These are phyloP conservation scores for Sisor rabdophorus DNA, from an alignment of 2,113 vertebrate species.

Conservation along the genomic window DNA sequence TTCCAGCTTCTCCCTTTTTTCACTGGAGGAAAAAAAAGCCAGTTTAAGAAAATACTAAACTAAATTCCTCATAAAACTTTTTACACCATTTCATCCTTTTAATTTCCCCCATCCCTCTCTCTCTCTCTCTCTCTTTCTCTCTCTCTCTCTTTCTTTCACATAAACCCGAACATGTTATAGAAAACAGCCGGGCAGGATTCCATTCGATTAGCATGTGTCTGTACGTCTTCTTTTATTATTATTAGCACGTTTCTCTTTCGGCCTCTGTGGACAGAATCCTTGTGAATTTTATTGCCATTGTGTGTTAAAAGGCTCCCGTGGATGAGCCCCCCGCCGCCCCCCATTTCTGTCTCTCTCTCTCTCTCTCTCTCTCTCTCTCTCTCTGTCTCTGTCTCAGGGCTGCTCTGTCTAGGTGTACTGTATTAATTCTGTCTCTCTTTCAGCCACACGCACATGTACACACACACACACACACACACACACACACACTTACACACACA, in stretches of 20 bases:
- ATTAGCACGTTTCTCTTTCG: slow-evolving; percentile 73
- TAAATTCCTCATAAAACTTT: slow-evolving; percentile 49
- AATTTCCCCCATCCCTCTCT: slow-evolving; percentile 25
- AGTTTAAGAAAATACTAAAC: slow-evolving; percentile 46
- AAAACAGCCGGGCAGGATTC: slow-evolving; percentile 61
- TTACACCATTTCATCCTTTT: slow-evolving; percentile 40
- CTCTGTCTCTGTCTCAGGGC: slow-evolving; percentile 50
- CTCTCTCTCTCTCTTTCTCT: no score
- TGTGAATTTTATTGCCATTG: slow-evolving; percentile 88
- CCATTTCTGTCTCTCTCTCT: neutral
- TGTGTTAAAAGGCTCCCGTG: slow-evolving; percentile 91
- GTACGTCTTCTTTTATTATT: slow-evolving; percentile 44
- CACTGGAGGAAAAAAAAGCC: slow-evolving; percentile 15
- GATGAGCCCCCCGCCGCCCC: slow-evolving; percentile 67
- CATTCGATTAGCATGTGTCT: slow-evolving; percentile 53
- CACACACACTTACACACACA: slow-evolving; percentile 51
- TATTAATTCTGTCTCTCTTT: neutral
- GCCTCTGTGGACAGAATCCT: slow-evolving; percentile 73
- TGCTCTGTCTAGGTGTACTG: neutral
- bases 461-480: neutral
- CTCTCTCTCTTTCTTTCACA: no score
- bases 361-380: neutral
- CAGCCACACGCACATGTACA: no score
- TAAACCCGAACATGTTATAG: slow-evolving; percentile 60
- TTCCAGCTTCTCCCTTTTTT: neutral